Percentiles rank a stretch among this genome's conserved stretches.
phyloP scores from a whole-genome alignment of 2,113 vertebrate genomes.

The Picathartes gymnocephalus region DNA sequence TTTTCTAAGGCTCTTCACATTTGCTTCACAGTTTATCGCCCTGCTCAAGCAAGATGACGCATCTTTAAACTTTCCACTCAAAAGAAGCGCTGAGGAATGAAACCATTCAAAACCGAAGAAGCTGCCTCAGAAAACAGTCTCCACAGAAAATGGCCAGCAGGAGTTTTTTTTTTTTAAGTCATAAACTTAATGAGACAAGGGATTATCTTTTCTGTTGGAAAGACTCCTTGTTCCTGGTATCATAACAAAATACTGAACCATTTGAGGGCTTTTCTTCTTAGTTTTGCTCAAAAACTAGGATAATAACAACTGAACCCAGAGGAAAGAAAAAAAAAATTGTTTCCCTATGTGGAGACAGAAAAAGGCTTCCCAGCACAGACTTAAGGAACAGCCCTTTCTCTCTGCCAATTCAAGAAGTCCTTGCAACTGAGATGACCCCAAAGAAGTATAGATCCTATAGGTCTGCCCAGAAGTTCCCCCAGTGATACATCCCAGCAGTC shows the following conservation, averaged over 20 bases:
- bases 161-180: constrained; percentile 3
- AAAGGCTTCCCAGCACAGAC: background rate
- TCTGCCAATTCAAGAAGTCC: background rate
- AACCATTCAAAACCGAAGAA: constrained; percentile 26
- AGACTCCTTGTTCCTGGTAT: background rate
- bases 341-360: background rate
- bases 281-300: background rate
- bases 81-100: constrained; percentile 38
- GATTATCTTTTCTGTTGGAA: constrained; percentile 13
- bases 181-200: constrained; percentile 10
- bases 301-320: background rate
- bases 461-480: background rate
- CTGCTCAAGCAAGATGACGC: constrained; percentile 37
- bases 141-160: background rate
- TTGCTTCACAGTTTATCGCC: constrained; percentile 26
- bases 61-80: constrained; percentile 52
- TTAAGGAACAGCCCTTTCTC: background rate
- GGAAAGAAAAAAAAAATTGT: background rate
- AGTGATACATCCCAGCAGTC: background rate
- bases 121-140: background rate
- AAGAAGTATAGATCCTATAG: background rate
- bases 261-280: background rate
- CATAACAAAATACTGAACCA: background rate
- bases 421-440: background rate
- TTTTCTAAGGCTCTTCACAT: constrained; percentile 51